Percentiles rank a stretch among this genome's conserved stretches.
phyloP scores from a whole-genome alignment of 2,113 vertebrate genomes.

The Rattus rattus region DNA sequence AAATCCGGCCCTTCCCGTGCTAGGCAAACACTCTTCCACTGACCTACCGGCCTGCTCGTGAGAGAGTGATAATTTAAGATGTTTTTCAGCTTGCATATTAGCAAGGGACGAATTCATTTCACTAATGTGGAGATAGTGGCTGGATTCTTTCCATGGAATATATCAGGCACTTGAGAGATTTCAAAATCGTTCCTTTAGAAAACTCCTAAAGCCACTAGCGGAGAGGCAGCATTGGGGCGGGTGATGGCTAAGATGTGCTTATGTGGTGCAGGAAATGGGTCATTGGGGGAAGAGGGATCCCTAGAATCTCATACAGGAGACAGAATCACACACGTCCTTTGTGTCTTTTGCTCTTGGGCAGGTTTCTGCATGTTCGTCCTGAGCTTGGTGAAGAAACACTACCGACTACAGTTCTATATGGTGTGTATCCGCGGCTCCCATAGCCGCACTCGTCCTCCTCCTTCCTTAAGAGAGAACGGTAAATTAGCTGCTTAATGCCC shows the following conservation, averaged over 20 bases:
- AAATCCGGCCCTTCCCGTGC: accelerated
- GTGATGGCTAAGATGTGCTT: not conserved
- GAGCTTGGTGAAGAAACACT: conserved; percentile 99
- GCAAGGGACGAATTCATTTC: not conserved
- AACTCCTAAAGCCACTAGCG: not conserved
- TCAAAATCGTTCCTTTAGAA: not conserved
- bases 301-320: not conserved
- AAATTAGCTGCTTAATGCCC: not conserved
- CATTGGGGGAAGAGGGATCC: not conserved
- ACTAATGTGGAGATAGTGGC: not conserved
- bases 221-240: not conserved
- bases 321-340: conserved; percentile 36
- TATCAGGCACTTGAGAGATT: conserved; percentile 26
- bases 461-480: not conserved
- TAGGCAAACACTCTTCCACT: not conserved
- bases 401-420: conserved; percentile 99
- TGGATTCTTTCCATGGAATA: not conserved
- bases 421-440: conserved; percentile 92
- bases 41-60: not conserved
- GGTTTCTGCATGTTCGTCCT: conserved; percentile 99
- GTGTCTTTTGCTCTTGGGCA: conserved; percentile 85
- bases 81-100: not conserved
- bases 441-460: not conserved
- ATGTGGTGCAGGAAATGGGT: not conserved
- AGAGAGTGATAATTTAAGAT: not conserved